phyloP scores from a whole-genome alignment of 2,888 invertebrate species.

The Chaetogeoica ovagalla region DNA sequence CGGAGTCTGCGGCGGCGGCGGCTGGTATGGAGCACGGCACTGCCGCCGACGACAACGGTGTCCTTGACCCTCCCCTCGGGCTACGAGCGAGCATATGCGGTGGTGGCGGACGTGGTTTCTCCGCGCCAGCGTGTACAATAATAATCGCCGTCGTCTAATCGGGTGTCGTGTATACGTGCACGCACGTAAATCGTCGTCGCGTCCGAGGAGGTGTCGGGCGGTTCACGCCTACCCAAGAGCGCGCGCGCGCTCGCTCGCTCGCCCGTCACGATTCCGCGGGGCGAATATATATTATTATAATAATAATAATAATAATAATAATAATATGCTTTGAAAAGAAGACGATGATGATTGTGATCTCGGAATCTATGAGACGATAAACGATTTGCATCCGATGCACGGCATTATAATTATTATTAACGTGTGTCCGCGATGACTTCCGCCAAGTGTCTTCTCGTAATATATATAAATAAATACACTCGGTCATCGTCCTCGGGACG shows the following conservation, averaged over 20 bases:
- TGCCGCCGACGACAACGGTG: not conserved
- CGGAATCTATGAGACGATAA: conserved; percentile 34
- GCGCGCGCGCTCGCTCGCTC: not conserved
- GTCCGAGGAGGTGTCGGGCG: conserved; percentile 39
- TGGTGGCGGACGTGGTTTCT: conserved; percentile 43
- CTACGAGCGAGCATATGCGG: conserved; percentile 1
- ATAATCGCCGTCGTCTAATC: conserved; percentile 8
- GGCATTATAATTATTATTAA: not conserved
- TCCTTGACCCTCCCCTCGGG: conserved; percentile 53
- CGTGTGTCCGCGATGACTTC: conserved; percentile 16
- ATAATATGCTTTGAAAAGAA: not conserved
- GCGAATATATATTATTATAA: conserved; percentile 22
- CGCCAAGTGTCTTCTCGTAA: too few species aligned
- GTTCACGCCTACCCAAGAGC: conserved; percentile 39
- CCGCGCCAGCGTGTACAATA: conserved; percentile 9
- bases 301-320: conserved; percentile 4
- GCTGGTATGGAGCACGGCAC: conserved; percentile 13
- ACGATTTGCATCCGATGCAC: conserved; percentile 38
- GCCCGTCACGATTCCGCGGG: conserved; percentile 49
- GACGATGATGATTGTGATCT: conserved; percentile 27
- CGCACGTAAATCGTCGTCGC: conserved; percentile 30
- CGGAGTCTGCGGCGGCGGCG: conserved; percentile 45
- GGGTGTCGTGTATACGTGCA: conserved; percentile 7
- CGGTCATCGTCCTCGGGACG: too few species aligned
- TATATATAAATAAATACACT: too few species aligned